A percentile compares a stretch with the other conserved stretches of the same genome.
phyloP scores from a whole-genome alignment of 2,113 vertebrate genomes.

The Microtus richardsoni region DNA sequence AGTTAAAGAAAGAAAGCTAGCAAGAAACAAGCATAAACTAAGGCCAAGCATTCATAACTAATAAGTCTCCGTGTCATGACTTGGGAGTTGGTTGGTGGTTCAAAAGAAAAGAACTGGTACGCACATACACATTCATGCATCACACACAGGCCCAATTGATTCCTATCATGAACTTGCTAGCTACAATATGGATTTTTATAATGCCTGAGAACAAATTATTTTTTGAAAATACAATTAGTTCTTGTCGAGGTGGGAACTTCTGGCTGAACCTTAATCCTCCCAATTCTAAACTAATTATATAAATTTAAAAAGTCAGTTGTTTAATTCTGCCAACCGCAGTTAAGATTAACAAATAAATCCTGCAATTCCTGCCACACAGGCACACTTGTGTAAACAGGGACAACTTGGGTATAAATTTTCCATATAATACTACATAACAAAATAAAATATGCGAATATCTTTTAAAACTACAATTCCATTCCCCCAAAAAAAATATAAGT shows the following conservation, averaged over 20 bases:
- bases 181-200: not conserved
- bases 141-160: not conserved
- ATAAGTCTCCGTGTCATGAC: too few relatives aligned
- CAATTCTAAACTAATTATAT: not conserved
- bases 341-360: constrained; percentile 10
- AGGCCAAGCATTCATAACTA: too few relatives aligned
- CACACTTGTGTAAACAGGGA: not conserved
- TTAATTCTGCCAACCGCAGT: not conserved
- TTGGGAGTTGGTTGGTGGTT: too few relatives aligned
- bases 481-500: not conserved
- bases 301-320: not conserved
- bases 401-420: not conserved
- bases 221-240: constrained; percentile 9
- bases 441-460: not conserved
- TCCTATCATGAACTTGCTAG: not conserved
- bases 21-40: too few relatives aligned
- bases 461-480: not conserved
- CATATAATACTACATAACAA: not conserved
- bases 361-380: not conserved
- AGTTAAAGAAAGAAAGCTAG: too few relatives aligned
- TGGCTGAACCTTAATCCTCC: not conserved
- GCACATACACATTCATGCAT: not conserved
- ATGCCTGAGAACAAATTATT: not conserved
- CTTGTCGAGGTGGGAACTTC: not conserved
- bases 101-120: too few relatives aligned